Evolutionary conservation across 2,888 invertebrate genomes (phyloP).

Genomic region (Prionchulus punctatus): DNA sequence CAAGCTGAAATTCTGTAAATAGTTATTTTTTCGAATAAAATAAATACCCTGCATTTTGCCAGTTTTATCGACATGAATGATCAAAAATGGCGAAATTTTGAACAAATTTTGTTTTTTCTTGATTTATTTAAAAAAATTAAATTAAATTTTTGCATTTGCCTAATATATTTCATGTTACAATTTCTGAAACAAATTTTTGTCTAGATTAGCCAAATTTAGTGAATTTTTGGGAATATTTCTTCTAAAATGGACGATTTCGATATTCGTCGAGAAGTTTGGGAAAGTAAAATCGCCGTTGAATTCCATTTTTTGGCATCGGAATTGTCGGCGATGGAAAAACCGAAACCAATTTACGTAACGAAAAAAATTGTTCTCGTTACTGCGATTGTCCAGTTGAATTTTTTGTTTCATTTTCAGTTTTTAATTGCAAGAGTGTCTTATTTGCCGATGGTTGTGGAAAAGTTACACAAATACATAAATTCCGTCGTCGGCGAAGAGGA

Average conservation of each 20-base stretch:
- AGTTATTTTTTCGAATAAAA: too few relatives aligned
- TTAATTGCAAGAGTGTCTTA: slow-evolving; percentile 26
- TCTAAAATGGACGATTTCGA: slow-evolving; percentile 92
- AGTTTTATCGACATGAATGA: too few relatives aligned
- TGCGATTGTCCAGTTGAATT: not conserved
- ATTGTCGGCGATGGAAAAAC: slow-evolving; percentile 67
- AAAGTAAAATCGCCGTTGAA: slow-evolving; percentile 79
- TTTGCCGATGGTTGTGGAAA: slow-evolving; percentile 21
- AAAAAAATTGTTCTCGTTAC: not conserved
- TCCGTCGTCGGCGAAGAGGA: slow-evolving; percentile 14
- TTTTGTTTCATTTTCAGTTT: slow-evolving; percentile 17
- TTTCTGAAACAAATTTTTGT: too few relatives aligned
- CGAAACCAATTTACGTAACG: slow-evolving; percentile 62
- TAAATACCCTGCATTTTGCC: too few relatives aligned
- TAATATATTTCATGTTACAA: too few relatives aligned
- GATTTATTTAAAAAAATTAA: too few relatives aligned
- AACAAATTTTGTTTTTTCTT: too few relatives aligned
- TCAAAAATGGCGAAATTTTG: too few relatives aligned
- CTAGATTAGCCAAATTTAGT: too few relatives aligned
- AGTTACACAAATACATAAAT: slow-evolving; percentile 16
- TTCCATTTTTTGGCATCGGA: slow-evolving; percentile 76
- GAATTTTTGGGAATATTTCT: too few relatives aligned
- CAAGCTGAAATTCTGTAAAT: too few relatives aligned
- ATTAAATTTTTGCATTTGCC: too few relatives aligned
- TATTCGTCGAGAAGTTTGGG: slow-evolving; percentile 84